Percentiles rank a stretch among this genome's conserved stretches.
These are phyloP conservation scores for Papilio xuthus DNA, from an alignment of 1,140 invertebrate species.

Conservation along the genomic window DNA sequence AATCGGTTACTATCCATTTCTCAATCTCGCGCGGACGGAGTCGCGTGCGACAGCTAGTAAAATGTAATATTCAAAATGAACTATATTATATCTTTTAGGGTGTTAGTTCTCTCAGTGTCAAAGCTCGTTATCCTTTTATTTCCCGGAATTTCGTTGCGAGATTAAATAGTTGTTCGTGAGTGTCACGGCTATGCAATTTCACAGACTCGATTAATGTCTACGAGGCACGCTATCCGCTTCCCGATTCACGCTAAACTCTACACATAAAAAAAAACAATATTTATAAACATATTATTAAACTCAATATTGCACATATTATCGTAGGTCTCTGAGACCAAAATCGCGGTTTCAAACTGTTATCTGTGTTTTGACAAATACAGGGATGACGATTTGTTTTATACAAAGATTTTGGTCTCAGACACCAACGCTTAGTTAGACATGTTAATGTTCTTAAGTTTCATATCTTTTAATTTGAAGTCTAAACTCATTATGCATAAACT, in stretches of 20 bases:
- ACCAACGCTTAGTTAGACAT: too few relatives aligned
- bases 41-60: too few relatives aligned
- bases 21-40: too few relatives aligned
- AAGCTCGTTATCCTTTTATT: conserved; percentile 1
- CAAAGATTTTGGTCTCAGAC: too few relatives aligned
- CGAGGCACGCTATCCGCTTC: neutral
- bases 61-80: neutral
- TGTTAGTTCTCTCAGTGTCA: neutral
- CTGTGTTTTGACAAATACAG: too few relatives aligned
- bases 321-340: too few relatives aligned
- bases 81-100: neutral
- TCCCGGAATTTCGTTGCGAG: conserved; percentile 2
- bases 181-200: conserved; percentile 14
- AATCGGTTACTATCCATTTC: too few relatives aligned
- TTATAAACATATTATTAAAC: neutral
- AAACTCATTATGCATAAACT: too few relatives aligned
- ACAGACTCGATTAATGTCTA: conserved; percentile 11
- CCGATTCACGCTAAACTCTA: neutral
- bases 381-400: too few relatives aligned
- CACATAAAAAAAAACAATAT: neutral
- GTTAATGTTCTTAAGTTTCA: too few relatives aligned
- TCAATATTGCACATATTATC: neutral
- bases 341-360: too few relatives aligned
- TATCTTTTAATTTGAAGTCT: too few relatives aligned
- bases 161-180: conserved; percentile 18